A percentile compares a stretch with the other conserved stretches of the same genome.
Conservation (phyloP, 1,140 invertebrate species). For the Magallana gigas region DNA sequence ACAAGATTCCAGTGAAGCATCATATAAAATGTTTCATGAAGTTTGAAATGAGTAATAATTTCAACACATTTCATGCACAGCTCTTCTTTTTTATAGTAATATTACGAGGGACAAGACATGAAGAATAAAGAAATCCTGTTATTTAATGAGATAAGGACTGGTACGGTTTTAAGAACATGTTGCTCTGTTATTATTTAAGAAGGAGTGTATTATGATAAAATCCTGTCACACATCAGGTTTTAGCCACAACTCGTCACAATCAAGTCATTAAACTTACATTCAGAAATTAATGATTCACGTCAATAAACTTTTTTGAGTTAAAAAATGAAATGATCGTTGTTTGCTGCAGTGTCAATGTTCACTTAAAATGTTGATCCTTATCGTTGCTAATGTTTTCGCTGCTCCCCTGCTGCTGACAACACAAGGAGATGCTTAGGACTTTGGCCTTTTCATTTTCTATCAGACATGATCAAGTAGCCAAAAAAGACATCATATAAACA, state of each 20-base stretch:
- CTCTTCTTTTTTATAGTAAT: not conserved
- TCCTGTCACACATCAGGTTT: not conserved
- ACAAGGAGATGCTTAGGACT: not conserved
- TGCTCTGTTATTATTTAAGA: not conserved
- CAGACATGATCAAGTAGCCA: not conserved
- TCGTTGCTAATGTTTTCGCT: not conserved
- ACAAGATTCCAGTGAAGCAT: not conserved
- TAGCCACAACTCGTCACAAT: not conserved
- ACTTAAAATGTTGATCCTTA: constrained; percentile 16
- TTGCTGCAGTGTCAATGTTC: constrained; percentile 13
- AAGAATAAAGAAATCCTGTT: constrained; percentile 2
- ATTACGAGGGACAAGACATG: constrained; percentile 19
- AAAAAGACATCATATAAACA: too few relatives aligned
- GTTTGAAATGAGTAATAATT: not conserved
- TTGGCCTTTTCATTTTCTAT: constrained; percentile 3
- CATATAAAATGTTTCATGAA: constrained; percentile 5
- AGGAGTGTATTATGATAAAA: not conserved
- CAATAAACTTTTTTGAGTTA: not conserved
- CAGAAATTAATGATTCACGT: constrained; percentile 22
- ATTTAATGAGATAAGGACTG: not conserved
- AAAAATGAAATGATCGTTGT: not conserved
- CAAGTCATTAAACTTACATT: not conserved
- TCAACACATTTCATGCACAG: constrained; percentile 5
- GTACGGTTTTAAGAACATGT: not conserved
- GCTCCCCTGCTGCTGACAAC: not conserved